These are phyloP conservation scores for Encarsia formosa DNA, from an alignment of 2,888 invertebrate species.

Conservation along the genomic window DNA sequence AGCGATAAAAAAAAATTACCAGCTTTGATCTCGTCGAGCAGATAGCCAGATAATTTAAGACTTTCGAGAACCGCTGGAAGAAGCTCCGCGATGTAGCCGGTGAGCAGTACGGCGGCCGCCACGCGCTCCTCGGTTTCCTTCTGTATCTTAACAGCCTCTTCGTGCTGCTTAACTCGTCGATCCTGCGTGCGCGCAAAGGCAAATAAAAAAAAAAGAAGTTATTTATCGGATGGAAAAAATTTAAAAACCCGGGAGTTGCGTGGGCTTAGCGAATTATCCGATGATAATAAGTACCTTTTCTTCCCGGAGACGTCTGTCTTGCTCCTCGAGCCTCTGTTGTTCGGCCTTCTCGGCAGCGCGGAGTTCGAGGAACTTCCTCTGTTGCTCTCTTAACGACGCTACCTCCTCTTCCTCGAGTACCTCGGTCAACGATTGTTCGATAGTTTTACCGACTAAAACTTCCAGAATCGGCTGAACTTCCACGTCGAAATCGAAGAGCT, in stretches of 20 bases:
- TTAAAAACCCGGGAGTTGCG: too few relatives aligned
- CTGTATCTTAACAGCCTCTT: slow-evolving; percentile 61
- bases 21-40: slow-evolving; percentile 60
- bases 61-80: slow-evolving; percentile 80
- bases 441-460: slow-evolving; percentile 81
- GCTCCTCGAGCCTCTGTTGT: slow-evolving; percentile 73
- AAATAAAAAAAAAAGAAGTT: not conserved
- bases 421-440: slow-evolving; percentile 85
- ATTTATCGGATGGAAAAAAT: not conserved
- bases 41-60: slow-evolving; percentile 70
- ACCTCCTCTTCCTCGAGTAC: slow-evolving; percentile 92
- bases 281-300: slow-evolving; percentile 70
- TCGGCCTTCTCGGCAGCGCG: slow-evolving; percentile 81
- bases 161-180: slow-evolving; percentile 68
- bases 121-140: slow-evolving; percentile 76
- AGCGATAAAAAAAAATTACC: slow-evolving; percentile 52
- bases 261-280: too few relatives aligned
- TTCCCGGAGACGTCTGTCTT: slow-evolving; percentile 64
- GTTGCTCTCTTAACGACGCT: slow-evolving; percentile 74
- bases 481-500: slow-evolving; percentile 87
- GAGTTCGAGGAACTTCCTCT: slow-evolving; percentile 66
- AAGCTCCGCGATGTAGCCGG: slow-evolving; percentile 82
- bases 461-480: slow-evolving; percentile 89
- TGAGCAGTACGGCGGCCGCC: slow-evolving; percentile 76
- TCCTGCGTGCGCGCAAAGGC: slow-evolving; percentile 51